Percentiles rank a stretch among this genome's conserved stretches.
Conservation (phyloP, 2,113 vertebrate genomes). For the Psilopsiagon aymara region DNA sequence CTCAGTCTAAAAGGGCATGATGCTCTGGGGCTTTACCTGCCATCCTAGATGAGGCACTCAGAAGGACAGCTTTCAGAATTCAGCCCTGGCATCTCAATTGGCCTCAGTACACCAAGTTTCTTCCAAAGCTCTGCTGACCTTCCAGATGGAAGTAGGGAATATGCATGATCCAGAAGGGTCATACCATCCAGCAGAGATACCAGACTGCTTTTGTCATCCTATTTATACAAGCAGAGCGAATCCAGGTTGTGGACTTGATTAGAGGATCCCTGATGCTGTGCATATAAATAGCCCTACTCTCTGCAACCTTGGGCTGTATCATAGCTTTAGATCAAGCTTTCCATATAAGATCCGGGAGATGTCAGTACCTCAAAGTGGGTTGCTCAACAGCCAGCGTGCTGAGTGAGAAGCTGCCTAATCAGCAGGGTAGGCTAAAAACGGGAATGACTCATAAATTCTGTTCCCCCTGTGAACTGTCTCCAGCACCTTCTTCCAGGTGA, state of each 20-base stretch:
- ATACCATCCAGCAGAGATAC: neutral
- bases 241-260: neutral
- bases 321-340: neutral
- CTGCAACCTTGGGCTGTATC: neutral
- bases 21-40: neutral
- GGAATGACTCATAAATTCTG: constrained; percentile 12
- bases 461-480: neutral
- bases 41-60: neutral
- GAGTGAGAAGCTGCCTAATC: constrained; percentile 20
- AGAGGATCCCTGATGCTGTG: neutral
- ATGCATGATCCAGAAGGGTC: neutral
- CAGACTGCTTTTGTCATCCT: neutral
- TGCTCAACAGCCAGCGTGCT: constrained; percentile 1
- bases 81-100: neutral
- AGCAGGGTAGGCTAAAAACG: neutral
- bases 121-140: neutral
- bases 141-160: neutral
- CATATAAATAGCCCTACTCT: neutral
- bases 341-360: neutral
- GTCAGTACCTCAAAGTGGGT: neutral
- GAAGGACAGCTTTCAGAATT: neutral
- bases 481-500: neutral
- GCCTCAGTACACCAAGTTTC: neutral
- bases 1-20: neutral
- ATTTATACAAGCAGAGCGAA: neutral